A percentile compares a stretch with the other conserved stretches of the same genome.
phyloP scores from a whole-genome alignment of 2,113 vertebrate species.

The Zingel zingel region DNA sequence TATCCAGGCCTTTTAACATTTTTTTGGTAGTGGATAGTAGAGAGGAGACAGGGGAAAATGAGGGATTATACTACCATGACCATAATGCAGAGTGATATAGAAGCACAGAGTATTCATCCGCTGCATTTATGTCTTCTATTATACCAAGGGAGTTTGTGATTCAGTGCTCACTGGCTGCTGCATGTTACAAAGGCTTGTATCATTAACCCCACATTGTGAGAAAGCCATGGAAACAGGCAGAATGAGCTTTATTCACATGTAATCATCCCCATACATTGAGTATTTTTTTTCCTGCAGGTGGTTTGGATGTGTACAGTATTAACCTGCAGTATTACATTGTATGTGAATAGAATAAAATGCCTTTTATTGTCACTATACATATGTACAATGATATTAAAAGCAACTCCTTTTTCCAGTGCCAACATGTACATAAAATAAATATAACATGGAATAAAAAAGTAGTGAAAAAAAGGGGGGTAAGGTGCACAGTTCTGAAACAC shows the following conservation, averaged over 20 bases:
- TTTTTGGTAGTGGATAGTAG: too few relatives aligned
- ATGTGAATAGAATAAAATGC: too few relatives aligned
- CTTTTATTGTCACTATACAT: too few relatives aligned
- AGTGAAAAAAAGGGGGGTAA: too few relatives aligned
- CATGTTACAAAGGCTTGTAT: background rate
- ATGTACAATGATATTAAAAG: too few relatives aligned
- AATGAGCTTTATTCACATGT: conserved; percentile 1
- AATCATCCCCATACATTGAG: conserved; percentile 2
- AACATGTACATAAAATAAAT: too few relatives aligned
- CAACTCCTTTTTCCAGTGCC: too few relatives aligned
- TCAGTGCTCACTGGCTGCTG: background rate
- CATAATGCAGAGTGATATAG: background rate
- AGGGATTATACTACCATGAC: too few relatives aligned
- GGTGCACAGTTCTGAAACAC: too few relatives aligned
- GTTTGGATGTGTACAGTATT: background rate
- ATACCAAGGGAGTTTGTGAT: background rate
- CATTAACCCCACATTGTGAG: background rate
- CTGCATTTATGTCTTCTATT: background rate
- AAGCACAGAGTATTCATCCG: background rate
- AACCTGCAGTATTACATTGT: background rate
- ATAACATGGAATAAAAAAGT: too few relatives aligned
- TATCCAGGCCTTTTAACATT: too few relatives aligned
- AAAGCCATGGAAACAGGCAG: conserved; percentile 1
- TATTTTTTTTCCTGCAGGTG: background rate
- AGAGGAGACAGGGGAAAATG: too few relatives aligned